These are phyloP conservation scores for Listronotus oregonensis DNA, from an alignment of 1,140 invertebrate genomes.

Conservation along the genomic window DNA sequence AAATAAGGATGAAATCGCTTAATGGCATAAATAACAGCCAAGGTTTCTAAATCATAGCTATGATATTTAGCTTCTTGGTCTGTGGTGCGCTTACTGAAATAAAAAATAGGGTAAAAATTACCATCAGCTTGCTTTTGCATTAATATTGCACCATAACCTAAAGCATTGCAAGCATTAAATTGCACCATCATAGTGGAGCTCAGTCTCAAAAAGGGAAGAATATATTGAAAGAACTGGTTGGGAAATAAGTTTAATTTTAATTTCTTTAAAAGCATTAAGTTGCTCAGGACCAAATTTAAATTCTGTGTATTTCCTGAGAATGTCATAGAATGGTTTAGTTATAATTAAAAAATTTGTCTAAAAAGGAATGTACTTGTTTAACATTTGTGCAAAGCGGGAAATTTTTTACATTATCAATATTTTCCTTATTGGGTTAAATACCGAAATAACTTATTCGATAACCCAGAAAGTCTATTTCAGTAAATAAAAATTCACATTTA, in stretches of 20 bases:
- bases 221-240: constrained; percentile 20
- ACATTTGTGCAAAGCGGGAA: constrained; percentile 36
- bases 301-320: constrained; percentile 28
- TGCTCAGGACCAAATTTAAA: background rate
- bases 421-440: background rate
- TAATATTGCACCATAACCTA: constrained; percentile 23
- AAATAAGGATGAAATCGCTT: constrained; percentile 56
- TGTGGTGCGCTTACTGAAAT: constrained; percentile 15
- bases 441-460: no score
- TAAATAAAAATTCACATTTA: no score
- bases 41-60: constrained; percentile 54
- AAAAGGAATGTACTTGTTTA: constrained; percentile 31
- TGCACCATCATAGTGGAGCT: constrained; percentile 30
- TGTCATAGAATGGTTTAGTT: constrained; percentile 32
- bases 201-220: constrained; percentile 17
- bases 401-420: constrained; percentile 5
- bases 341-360: constrained; percentile 25
- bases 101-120: constrained; percentile 17
- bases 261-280: background rate
- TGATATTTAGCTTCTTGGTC: constrained; percentile 38
- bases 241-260: constrained; percentile 11
- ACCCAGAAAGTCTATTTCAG: no score
- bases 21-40: constrained; percentile 53
- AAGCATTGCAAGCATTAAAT: no score
- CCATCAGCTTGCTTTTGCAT: constrained; percentile 18